A percentile compares a stretch with the other conserved stretches of the same genome.
These are phyloP conservation scores for Pelecanoides urinatrix DNA, from an alignment of 2,113 vertebrate species.

Conservation along the genomic window DNA sequence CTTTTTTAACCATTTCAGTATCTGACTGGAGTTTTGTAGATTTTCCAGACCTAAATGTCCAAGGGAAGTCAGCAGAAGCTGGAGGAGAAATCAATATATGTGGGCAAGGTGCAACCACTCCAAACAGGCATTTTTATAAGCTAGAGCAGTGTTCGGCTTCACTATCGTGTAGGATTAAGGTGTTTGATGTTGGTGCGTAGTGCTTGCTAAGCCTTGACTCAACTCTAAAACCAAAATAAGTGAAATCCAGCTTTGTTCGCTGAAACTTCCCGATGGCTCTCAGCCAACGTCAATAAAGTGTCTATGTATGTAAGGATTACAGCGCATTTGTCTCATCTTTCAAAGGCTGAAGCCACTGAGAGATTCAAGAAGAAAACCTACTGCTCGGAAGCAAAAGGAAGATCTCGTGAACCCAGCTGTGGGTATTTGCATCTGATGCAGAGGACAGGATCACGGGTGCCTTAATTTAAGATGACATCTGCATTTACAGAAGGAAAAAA, in stretches of 20 bases:
- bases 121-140: not conserved
- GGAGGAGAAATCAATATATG: not conserved
- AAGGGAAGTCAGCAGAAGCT: not conserved
- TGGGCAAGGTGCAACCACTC: not conserved
- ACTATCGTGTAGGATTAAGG: accelerated
- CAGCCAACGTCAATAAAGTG: accelerated
- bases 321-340: not conserved
- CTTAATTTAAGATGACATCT: not conserved
- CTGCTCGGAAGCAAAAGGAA: not conserved
- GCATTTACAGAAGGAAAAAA: not conserved
- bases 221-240: not conserved
- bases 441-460: not conserved
- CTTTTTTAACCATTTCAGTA: not conserved
- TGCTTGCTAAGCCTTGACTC: not conserved
- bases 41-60: not conserved
- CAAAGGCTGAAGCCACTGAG: not conserved
- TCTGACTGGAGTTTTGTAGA: not conserved
- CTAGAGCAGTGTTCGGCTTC: not conserved
- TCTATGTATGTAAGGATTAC: not conserved
- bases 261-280: not conserved
- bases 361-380: not conserved
- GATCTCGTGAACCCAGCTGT: not conserved
- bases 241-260: accelerated
- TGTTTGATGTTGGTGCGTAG: not conserved
- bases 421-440: not conserved